Percentiles rank a stretch among this genome's conserved stretches.
These are phyloP conservation scores for Drosophila watanabei DNA, from an alignment of 1,140 invertebrate genomes.

Conservation along the genomic window DNA sequence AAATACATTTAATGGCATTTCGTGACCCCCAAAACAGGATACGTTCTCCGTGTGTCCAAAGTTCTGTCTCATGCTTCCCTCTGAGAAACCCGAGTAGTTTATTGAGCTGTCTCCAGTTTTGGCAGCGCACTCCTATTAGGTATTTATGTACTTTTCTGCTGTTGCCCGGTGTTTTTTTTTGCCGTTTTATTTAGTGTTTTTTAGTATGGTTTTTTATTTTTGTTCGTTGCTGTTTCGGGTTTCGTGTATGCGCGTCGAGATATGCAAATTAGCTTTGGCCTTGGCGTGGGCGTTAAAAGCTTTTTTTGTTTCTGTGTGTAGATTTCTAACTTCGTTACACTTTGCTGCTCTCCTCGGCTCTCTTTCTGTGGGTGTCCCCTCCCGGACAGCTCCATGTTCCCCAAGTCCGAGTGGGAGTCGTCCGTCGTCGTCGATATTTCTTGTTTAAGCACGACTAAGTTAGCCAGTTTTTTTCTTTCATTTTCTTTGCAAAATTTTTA, in stretches of 20 bases:
- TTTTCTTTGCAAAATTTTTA: slow-evolving; percentile 4
- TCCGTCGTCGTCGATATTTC: slow-evolving; percentile 50
- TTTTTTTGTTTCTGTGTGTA: slow-evolving; percentile 53
- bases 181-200: slow-evolving; percentile 32
- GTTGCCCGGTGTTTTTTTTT: slow-evolving; percentile 14
- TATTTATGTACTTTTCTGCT: slow-evolving; percentile 34
- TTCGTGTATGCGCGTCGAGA: slow-evolving; percentile 60
- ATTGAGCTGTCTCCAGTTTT: slow-evolving; percentile 34
- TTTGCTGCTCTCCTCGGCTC: slow-evolving; percentile 64
- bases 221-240: slow-evolving; percentile 21
- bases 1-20: neutral
- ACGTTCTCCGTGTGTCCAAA: neutral
- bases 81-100: slow-evolving; percentile 7
- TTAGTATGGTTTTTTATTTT: slow-evolving; percentile 10
- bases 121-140: slow-evolving; percentile 13
- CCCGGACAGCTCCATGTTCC: neutral
- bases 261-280: slow-evolving; percentile 81
- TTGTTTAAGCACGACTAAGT: slow-evolving; percentile 40
- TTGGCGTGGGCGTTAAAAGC: slow-evolving; percentile 82
- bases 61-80: neutral
- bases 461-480: neutral
- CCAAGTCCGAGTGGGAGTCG: slow-evolving; percentile 32
- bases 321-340: slow-evolving; percentile 83
- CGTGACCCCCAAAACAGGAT: slow-evolving; percentile 13
- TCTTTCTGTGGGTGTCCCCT: slow-evolving; percentile 41